Evolutionary conservation across 1,140 invertebrate species (phyloP).

Genomic region (Aphidius gifuensis): DNA sequence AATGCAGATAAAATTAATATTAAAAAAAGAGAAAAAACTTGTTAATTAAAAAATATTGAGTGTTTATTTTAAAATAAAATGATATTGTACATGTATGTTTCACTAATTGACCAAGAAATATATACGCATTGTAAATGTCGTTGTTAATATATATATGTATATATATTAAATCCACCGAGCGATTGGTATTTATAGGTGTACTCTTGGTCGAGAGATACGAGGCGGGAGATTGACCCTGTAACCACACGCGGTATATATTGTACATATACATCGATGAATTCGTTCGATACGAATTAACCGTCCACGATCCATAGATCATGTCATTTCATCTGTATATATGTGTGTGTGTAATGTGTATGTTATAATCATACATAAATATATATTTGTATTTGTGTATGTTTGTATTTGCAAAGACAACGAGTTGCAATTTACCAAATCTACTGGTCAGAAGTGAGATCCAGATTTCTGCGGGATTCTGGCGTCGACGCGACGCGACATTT

Average conservation of each 20-base stretch:
- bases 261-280: conserved; percentile 26
- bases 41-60: no score
- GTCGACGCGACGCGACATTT: conserved; percentile 21
- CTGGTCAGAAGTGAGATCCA: conserved; percentile 12
- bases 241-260: not conserved
- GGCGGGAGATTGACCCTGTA: conserved; percentile 6
- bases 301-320: conserved; percentile 39
- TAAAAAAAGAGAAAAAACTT: no score
- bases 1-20: no score
- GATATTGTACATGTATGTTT: no score
- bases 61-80: no score
- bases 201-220: conserved; percentile 4
- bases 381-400: not conserved
- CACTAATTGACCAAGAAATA: no score
- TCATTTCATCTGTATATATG: no score
- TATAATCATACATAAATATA: not conserved
- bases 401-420: not conserved
- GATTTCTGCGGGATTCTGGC: conserved; percentile 10
- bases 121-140: no score
- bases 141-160: no score
- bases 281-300: conserved; percentile 42
- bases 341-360: no score
- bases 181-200: not conserved
- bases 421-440: not conserved
- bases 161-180: not conserved